These are phyloP conservation scores for Rostratula benghalensis DNA, from an alignment of 2,113 vertebrate genomes.

Conservation along the genomic window DNA sequence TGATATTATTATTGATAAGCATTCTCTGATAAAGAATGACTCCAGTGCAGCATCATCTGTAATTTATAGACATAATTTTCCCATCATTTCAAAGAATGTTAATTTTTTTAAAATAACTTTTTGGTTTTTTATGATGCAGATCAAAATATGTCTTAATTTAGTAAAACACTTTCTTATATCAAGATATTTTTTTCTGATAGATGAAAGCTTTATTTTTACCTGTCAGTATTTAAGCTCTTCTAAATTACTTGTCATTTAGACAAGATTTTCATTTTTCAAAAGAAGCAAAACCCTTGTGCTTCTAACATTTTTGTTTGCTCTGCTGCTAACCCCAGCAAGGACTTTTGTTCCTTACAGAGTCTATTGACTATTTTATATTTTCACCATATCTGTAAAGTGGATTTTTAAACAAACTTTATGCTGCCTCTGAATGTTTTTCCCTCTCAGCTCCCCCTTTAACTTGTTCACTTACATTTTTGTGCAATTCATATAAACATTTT, in stretches of 20 bases:
- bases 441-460: neutral
- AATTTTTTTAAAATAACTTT: neutral
- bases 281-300: neutral
- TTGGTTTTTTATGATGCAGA: neutral
- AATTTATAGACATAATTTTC: neutral
- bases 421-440: neutral
- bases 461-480: neutral
- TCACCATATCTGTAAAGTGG: neutral
- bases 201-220: neutral
- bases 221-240: neutral
- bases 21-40: neutral
- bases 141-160: neutral
- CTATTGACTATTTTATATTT: neutral
- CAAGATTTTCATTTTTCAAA: neutral
- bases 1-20: neutral
- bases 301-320: neutral
- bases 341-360: neutral
- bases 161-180: neutral
- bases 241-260: neutral
- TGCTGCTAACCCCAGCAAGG: neutral
- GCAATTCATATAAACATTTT: neutral
- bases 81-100: neutral
- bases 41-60: neutral
- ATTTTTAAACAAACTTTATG: neutral
- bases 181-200: too few relatives aligned